Base-by-base conservation (phyloP, 2,113 vertebrate species). In the Symphodus melops region DNA sequence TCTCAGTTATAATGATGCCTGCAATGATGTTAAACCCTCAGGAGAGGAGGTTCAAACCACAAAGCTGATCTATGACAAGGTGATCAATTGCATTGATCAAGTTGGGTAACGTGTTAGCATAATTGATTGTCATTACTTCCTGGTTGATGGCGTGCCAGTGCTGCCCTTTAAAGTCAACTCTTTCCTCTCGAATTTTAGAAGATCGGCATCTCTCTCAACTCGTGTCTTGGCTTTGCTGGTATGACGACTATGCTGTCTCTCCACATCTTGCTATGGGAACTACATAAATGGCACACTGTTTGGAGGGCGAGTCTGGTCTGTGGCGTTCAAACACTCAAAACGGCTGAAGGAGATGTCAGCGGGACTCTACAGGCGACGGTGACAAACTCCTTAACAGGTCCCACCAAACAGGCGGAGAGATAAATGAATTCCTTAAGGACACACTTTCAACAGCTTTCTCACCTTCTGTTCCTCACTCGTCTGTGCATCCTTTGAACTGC, bases 291-390 rank as follows among this genome's bases (percentile, higher is more conserved):
- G 68, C 75, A 66, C 39, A 44, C 79, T 60, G 37, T 79, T 83
- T 85, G 57, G 66, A 46, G 66, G 76, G 72, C 19, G 77, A 84
- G 88, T 86, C 90, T 92, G 90, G 64, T 72, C 73, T 75, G 49
- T 86, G 68, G 63, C 46, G 54, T 79, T 84, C 81, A 82, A 79
- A 86, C 89, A 76, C 85, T 87, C 42, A n/a, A 9, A 58, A 42
- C 63, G 41, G 92, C 84, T 91, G 91, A 94, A 87, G 88, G 88
- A 88, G 86, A 89, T 91, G 90, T 94, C 92, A 93, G 68, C 87
- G 42, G 75, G 77, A 66, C 77, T 65, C 79, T 74, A 21, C 52
- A 81, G 71, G 86, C 59, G 68, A 75, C 41, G 65, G 72, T 82
- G 88, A 92, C 76, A 79, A 66, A 90, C 68, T 71, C 75, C n/a